Evolutionary conservation across 2,797 vertebrate species (phyloP).

Genomic region (Pipistrellus pygmaeus): DNA sequence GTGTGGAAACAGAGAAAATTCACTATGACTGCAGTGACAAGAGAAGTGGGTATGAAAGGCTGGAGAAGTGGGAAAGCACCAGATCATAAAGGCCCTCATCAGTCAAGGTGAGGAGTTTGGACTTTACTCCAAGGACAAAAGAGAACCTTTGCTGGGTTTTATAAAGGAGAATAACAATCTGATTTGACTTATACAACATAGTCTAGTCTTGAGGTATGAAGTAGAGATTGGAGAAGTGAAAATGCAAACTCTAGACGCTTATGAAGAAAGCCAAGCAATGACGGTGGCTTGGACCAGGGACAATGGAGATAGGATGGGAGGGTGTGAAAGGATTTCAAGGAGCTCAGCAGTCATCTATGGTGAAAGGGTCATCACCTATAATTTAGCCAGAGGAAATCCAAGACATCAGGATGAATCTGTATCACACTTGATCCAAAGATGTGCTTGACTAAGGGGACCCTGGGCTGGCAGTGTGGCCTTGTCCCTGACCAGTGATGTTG

Average conservation of each 20-base stretch:
- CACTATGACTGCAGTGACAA: background rate
- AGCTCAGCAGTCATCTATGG: background rate
- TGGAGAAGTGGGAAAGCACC: background rate
- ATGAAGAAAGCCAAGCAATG: background rate
- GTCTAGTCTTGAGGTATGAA: background rate
- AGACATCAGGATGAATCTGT: background rate
- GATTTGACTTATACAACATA: background rate
- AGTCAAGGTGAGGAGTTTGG: background rate
- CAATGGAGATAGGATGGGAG: background rate
- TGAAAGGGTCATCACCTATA: background rate
- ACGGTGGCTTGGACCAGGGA: background rate
- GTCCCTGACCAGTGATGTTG: background rate
- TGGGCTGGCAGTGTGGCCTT: background rate
- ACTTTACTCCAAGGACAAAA: background rate
- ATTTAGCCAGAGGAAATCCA: slow-evolving; percentile 30
- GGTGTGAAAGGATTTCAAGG: background rate
- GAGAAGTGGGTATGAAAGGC: background rate
- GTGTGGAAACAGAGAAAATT: background rate
- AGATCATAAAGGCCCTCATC: background rate
- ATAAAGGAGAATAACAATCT: background rate
- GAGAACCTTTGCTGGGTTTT: background rate
- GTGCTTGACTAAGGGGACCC: background rate
- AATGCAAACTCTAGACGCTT: background rate
- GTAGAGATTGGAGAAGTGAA: background rate
- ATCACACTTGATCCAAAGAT: slow-evolving; percentile 24